These are phyloP conservation scores for Sarcophaga rosellei DNA, from an alignment of 2,888 invertebrate species.

Conservation along the genomic window DNA sequence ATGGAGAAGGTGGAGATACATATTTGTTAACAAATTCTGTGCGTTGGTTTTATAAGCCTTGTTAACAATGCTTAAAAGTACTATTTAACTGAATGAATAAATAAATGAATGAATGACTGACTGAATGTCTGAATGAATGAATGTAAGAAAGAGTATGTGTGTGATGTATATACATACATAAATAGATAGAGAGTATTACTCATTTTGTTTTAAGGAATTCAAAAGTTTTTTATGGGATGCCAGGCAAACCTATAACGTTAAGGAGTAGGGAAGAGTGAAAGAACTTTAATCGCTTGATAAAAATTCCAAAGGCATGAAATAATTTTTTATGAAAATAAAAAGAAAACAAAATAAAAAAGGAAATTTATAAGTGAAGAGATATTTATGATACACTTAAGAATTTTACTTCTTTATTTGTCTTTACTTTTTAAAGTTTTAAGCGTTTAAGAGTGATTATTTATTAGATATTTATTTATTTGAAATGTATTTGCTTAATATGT, in stretches of 20 bases:
- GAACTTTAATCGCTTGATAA: constrained; percentile 38
- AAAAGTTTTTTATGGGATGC: background rate
- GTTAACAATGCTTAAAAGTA: constrained; percentile 42
- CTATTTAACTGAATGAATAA: constrained; percentile 42
- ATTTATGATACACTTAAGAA: background rate
- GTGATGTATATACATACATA: background rate
- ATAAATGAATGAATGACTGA: background rate
- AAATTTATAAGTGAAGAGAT: background rate
- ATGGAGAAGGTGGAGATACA: too few species aligned
- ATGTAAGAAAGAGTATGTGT: background rate
- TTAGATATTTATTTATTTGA: background rate
- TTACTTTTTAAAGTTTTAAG: background rate
- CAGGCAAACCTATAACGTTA: background rate
- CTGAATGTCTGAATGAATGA: constrained; percentile 28
- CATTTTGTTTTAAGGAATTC: constrained; percentile 24
- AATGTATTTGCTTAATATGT: background rate
- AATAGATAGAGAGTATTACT: constrained; percentile 26
- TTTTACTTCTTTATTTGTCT: background rate
- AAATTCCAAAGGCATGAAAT: constrained; percentile 44
- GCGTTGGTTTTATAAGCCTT: constrained; percentile 33
- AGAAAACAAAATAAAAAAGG: background rate
- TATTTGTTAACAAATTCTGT: background rate
- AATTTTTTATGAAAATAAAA: background rate
- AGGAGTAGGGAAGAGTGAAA: background rate
- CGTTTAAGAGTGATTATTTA: too few species aligned